These are phyloP conservation scores for Notolepis coatsorum DNA, from an alignment of 2,797 vertebrate genomes.

Conservation along the genomic window DNA sequence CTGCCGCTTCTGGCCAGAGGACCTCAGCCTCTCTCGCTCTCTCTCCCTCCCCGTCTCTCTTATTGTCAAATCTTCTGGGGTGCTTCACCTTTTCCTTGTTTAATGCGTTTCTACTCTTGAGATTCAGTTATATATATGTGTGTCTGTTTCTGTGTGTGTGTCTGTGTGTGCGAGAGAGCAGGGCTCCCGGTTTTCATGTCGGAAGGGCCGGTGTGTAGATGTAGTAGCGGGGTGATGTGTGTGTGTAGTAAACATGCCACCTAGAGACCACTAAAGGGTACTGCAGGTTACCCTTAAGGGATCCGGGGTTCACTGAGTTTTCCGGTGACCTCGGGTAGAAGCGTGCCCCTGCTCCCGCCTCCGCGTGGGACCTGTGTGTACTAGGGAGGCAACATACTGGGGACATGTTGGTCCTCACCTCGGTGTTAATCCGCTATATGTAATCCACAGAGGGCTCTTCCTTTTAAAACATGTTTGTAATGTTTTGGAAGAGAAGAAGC, in stretches of 20 bases:
- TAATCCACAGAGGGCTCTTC: background rate
- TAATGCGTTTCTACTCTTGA: slow-evolving; percentile 1
- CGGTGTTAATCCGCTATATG: slow-evolving; percentile 24
- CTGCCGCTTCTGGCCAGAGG: slow-evolving; percentile 55
- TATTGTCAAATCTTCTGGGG: slow-evolving; percentile 36
- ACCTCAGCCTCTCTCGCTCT: no score
- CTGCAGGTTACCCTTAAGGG: slow-evolving; percentile 55
- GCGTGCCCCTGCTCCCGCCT: slow-evolving; percentile 41
- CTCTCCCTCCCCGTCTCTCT: no score
- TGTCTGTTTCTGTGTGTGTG: no score
- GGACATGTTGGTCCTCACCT: no score
- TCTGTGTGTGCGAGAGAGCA: no score
- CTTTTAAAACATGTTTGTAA: slow-evolving; percentile 20
- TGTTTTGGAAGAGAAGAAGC: slow-evolving; percentile 25
- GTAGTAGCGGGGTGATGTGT: slow-evolving; percentile 20
- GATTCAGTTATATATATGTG: slow-evolving; percentile 32
- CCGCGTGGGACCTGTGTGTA: background rate
- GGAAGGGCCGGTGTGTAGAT: slow-evolving; percentile 9
- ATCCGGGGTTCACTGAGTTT: slow-evolving; percentile 72
- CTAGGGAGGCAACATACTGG: background rate
- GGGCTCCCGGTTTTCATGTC: slow-evolving; percentile 12
- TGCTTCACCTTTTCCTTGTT: slow-evolving; percentile 50
- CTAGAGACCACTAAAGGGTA: slow-evolving; percentile 55
- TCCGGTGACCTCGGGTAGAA: slow-evolving; percentile 45
- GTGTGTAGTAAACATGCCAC: slow-evolving; percentile 59